Evolutionary conservation across 2,113 vertebrate genomes (phyloP).

Genomic region (Strix aluco): DNA sequence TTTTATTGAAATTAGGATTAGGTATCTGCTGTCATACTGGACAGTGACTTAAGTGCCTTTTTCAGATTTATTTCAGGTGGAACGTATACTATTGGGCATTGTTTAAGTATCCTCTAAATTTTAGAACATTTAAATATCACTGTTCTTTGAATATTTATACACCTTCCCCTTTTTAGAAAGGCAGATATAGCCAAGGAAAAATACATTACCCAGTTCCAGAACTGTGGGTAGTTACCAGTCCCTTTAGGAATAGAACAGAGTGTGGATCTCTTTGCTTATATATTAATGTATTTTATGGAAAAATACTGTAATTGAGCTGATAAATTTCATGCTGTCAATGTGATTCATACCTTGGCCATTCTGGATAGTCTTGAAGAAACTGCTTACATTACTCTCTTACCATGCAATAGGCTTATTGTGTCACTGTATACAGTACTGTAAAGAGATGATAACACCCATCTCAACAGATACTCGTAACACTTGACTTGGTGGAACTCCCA

Average conservation of each 20-base stretch:
- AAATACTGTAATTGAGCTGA: neutral
- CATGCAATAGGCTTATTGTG: accelerated
- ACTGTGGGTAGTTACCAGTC: neutral
- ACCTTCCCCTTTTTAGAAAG: conserved; percentile 3
- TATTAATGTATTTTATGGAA: neutral
- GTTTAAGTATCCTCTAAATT: conserved; percentile 58
- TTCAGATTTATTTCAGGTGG: neutral
- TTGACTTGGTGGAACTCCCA: neutral
- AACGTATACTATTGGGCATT: neutral
- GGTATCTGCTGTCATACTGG: neutral
- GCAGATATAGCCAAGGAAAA: neutral
- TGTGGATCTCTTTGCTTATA: neutral
- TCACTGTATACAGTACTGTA: neutral
- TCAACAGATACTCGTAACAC: neutral
- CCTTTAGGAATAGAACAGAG: neutral
- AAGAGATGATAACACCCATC: neutral
- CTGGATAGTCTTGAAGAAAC: neutral
- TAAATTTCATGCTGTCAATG: neutral
- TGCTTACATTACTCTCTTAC: neutral
- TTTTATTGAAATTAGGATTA: neutral
- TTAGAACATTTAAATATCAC: conserved; percentile 41
- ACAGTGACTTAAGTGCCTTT: neutral
- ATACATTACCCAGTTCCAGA: neutral
- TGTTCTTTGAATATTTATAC: conserved; percentile 52
- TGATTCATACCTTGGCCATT: neutral